These are phyloP conservation scores for Xanthorhoe spadicearia DNA, from an alignment of 2,888 invertebrate species.

Conservation along the genomic window DNA sequence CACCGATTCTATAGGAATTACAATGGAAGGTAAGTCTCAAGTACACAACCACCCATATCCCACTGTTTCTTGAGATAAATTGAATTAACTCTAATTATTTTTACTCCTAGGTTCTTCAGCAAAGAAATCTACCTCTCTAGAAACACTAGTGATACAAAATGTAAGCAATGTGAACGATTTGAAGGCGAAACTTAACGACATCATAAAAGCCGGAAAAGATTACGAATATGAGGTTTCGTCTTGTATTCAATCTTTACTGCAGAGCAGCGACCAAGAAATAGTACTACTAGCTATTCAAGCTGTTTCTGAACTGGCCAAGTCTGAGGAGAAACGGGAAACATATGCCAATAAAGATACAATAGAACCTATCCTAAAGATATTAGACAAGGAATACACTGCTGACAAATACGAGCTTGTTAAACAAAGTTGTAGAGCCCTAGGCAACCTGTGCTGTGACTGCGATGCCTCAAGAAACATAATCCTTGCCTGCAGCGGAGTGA, in stretches of 20 bases:
- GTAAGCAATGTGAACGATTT: conserved; percentile 72
- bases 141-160: conserved; percentile 72
- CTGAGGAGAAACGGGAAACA: conserved; percentile 88
- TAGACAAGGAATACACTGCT: conserved; percentile 65
- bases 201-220: conserved; percentile 74
- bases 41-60: background rate
- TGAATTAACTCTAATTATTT: conserved; percentile 9
- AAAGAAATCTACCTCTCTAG: conserved; percentile 72
- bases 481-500: conserved; percentile 76
- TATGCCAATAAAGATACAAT: conserved; percentile 87
- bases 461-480: conserved; percentile 87
- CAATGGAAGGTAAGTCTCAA: conserved; percentile 59
- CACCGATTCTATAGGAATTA: conserved; percentile 4
- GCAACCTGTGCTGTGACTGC: conserved; percentile 95
- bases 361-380: conserved; percentile 82
- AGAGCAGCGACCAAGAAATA: conserved; percentile 77
- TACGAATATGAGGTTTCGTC: conserved; percentile 77
- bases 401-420: conserved; percentile 85
- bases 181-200: conserved; percentile 74
- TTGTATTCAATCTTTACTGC: conserved; percentile 73
- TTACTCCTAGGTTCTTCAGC: conserved; percentile 63
- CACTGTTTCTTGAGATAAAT: conserved; percentile 11
- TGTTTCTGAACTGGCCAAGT: conserved; percentile 93
- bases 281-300: conserved; percentile 87
- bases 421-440: conserved; percentile 92